phyloP scores from a whole-genome alignment of 2,888 invertebrate genomes.

The Dendrolimus houi region DNA sequence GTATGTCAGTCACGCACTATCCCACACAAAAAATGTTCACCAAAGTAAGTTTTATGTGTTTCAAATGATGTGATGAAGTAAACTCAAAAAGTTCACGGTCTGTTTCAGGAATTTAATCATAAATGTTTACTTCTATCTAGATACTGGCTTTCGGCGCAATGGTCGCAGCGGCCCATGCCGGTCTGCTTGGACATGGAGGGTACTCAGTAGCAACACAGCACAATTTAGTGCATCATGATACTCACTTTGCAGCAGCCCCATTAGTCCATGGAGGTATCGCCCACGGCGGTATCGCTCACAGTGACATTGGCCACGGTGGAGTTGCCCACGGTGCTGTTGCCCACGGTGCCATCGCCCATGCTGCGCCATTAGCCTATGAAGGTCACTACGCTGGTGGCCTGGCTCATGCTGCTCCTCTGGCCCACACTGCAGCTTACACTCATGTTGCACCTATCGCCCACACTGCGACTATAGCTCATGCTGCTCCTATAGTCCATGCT shows the following conservation, averaged over 20 bases:
- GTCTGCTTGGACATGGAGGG: constrained; percentile 47
- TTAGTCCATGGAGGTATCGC: constrained; percentile 9
- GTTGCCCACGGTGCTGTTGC: neutral
- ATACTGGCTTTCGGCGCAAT: constrained; percentile 50
- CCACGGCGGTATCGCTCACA: constrained; percentile 1
- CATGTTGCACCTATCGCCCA: constrained; percentile 28
- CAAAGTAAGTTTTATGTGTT: constrained; percentile 47
- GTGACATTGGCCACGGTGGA: neutral
- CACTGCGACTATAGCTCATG: constrained; percentile 21
- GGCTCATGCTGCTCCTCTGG: constrained; percentile 19
- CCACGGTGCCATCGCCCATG: neutral
- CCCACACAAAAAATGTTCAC: constrained; percentile 63
- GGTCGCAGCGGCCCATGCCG: constrained; percentile 66
- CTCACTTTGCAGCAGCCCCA: constrained; percentile 16
- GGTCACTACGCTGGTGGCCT: constrained; percentile 62
- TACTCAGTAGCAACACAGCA: constrained; percentile 30
- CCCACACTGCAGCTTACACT: constrained; percentile 20
- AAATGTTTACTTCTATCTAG: constrained; percentile 27
- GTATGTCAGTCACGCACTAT: constrained; percentile 65
- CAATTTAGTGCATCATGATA: constrained; percentile 26
- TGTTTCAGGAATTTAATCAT: neutral
- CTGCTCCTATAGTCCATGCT: constrained; percentile 19
- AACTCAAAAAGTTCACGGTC: constrained; percentile 3
- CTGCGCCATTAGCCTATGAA: constrained; percentile 31
- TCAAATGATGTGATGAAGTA: constrained; percentile 24